A percentile compares a stretch with the other conserved stretches of the same genome.
These are phyloP conservation scores for Centrocercus urophasianus DNA, from an alignment of 2,113 vertebrate species.

Conservation along the genomic window DNA sequence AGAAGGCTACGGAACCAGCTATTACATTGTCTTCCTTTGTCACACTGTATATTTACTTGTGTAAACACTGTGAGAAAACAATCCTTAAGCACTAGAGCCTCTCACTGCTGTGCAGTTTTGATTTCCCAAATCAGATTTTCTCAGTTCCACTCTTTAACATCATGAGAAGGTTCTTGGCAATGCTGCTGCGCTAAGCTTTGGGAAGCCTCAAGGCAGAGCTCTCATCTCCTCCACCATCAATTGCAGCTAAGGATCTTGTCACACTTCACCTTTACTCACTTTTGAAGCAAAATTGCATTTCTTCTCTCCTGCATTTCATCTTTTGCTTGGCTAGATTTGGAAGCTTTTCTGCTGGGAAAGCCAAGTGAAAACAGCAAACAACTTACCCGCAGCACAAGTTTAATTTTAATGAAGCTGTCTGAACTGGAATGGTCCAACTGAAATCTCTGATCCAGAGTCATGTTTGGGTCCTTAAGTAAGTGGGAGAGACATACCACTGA, in stretches of 20 bases:
- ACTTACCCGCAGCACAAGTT: constrained; percentile 88
- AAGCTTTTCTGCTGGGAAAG: not conserved
- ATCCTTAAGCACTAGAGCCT: not conserved
- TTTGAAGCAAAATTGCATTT: not conserved
- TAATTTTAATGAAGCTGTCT: constrained; percentile 92
- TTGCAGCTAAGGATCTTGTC: not conserved
- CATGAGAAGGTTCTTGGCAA: not conserved
- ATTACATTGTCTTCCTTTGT: not conserved
- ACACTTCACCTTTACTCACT: not conserved
- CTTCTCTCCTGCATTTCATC: not conserved
- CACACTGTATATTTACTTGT: not conserved
- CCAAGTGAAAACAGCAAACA: fast-evolving
- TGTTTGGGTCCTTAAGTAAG: constrained; percentile 80
- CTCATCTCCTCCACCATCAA: not conserved
- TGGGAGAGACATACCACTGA: constrained; percentile 83
- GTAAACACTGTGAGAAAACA: not conserved
- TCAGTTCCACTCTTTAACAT: not conserved
- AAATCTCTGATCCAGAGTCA: constrained; percentile 89
- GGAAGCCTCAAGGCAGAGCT: not conserved
- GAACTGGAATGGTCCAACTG: constrained; percentile 88
- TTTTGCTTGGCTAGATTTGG: not conserved
- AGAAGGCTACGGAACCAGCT: not conserved
- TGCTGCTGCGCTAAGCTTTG: not conserved
- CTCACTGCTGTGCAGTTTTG: not conserved
- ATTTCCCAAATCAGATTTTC: not conserved